These are phyloP conservation scores for Leptoteleia sp. DNA, from an alignment of 1,140 invertebrate genomes.

Conservation along the genomic window DNA sequence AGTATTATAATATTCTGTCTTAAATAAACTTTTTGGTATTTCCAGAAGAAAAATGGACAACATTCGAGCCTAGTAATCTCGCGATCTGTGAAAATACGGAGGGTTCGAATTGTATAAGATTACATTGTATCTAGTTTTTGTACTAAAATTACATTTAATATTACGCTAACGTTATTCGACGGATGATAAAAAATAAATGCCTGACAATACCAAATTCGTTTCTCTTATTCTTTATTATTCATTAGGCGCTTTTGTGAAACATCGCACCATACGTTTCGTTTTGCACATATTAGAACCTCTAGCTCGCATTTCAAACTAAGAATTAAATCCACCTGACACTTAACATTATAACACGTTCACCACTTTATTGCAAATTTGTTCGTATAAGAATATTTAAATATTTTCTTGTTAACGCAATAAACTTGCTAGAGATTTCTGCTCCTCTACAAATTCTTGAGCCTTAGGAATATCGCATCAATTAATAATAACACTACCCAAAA, in stretches of 20 bases:
- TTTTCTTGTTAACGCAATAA: constrained; percentile 10
- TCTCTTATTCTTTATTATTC: constrained; percentile 65
- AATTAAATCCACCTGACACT: constrained; percentile 1
- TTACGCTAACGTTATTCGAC: constrained; percentile 75
- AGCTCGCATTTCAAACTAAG: constrained; percentile 1
- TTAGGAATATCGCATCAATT: constrained; percentile 34
- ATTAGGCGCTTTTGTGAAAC: constrained; percentile 70
- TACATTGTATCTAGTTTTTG: constrained; percentile 78
- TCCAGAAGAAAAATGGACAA: constrained; percentile 80
- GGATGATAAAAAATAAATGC: constrained; percentile 82
- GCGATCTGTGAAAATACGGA: constrained; percentile 74
- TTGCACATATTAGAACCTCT: constrained; percentile 39
- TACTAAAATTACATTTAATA: constrained; percentile 79
- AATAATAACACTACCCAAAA: constrained; percentile 37
- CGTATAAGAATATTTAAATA: constrained; percentile 58
- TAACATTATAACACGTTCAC: background rate
- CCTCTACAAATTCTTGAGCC: constrained; percentile 30
- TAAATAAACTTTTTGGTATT: constrained; percentile 69
- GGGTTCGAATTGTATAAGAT: constrained; percentile 80
- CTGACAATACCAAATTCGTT: constrained; percentile 78
- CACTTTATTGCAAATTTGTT: constrained; percentile 39
- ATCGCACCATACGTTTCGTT: constrained; percentile 47
- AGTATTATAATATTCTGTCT: constrained; percentile 69
- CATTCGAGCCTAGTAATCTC: constrained; percentile 78
- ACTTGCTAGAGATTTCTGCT: constrained; percentile 14